A percentile compares a stretch with the other conserved stretches of the same genome.
Evolutionary conservation across 2,888 invertebrate genomes (phyloP).

Genomic region (Heterodera filipjevi): DNA sequence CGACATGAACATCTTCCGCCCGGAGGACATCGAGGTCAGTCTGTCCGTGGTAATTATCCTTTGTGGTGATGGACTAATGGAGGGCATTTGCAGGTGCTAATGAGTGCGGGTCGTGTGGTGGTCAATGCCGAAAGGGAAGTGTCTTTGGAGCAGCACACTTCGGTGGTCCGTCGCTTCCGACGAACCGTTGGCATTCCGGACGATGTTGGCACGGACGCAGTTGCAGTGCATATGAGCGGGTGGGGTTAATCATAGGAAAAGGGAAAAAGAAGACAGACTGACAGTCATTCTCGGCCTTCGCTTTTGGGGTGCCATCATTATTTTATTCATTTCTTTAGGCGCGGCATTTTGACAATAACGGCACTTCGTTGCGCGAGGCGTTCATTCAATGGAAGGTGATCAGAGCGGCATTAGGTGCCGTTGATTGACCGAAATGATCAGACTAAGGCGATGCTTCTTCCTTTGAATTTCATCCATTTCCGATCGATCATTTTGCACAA

Average conservation of each 20-base stretch:
- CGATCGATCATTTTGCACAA: background rate
- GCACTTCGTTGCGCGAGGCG: conserved; percentile 11
- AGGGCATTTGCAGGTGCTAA: conserved; percentile 15
- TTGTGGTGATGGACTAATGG: background rate
- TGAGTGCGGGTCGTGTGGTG: conserved; percentile 26
- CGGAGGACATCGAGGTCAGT: conserved; percentile 31
- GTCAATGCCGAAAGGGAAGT: conserved; percentile 32
- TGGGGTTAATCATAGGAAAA: background rate
- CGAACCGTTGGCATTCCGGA: conserved; percentile 28
- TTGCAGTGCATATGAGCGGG: conserved; percentile 28
- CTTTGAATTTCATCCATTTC: background rate
- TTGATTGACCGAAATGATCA: background rate
- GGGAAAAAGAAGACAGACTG: background rate
- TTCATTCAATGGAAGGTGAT: background rate
- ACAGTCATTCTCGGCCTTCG: background rate
- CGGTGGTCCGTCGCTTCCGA: conserved; percentile 18
- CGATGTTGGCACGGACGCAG: conserved; percentile 28
- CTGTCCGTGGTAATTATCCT: background rate
- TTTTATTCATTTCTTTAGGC: conserved; percentile 5
- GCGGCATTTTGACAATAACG: conserved; percentile 33
- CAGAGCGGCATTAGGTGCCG: background rate
- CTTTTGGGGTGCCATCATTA: no score
- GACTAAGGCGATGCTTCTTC: background rate
- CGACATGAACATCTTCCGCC: conserved; percentile 31
- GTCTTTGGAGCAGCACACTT: conserved; percentile 16